Base-by-base conservation (phyloP, 1,140 invertebrate species). In the fruit fly (Drosophila melanogaster) region DNA sequence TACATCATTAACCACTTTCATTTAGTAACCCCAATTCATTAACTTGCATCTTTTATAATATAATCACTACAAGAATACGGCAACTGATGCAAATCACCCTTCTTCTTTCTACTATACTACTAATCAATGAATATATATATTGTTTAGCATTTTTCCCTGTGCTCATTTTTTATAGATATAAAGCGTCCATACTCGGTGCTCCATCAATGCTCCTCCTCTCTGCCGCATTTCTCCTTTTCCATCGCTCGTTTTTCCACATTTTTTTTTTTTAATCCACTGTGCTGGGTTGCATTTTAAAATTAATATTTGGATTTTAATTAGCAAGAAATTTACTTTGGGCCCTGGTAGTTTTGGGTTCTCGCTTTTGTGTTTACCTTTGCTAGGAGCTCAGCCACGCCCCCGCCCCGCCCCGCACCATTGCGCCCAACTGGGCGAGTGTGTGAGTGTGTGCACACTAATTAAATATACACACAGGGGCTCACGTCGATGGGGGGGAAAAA, bases 301-400 rank as follows among this genome's bases (percentile, higher is more conserved):
- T 89, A 89, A 89, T 89, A 89, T 89, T 89, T 89, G 84, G 84
- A 89, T 89, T 89, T 89, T 89, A 89, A 89, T 89, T 89, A 89
- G 84, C 84, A 89, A 78, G 84, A 87, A 87, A 87, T 83, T 87
- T 87, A 79, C 84, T 89, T 87, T 87, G 83, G 81, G 79, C 60
- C 67, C 69, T 81, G 83, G 78, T 61, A 86, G 81, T 76, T 86
- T 69, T 66, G 65, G 51, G 62, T 44, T 78, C 78, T 78, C 73
- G 47, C 70, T 74, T 75, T 69, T 85, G 76, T 86, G 83, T 86
- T 86, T 86, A 72, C 83, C 85, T 87, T 86, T 65, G 47, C 67
- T 70, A 41, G 50, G 50, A 70, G 67, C 51, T 47, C 51, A 37
- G 17, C 49, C 15, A 35, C 41, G 38, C 37, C 41, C 41, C n/a